Conservation (phyloP, 2,888 invertebrate genomes). For the Atherix ibis region DNA sequence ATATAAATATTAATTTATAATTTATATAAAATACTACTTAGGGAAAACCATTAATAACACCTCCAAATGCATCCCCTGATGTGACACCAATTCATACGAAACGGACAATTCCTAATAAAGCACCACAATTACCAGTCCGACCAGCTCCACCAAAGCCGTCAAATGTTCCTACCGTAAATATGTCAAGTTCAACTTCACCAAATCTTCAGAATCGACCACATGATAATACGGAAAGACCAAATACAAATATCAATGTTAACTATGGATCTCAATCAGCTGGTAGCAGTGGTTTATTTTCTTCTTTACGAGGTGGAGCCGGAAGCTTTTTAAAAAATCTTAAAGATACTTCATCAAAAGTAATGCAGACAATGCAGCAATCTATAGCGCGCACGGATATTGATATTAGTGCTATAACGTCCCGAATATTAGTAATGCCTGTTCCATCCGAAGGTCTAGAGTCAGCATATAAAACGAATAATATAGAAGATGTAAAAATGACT, state of each 20-base stretch:
- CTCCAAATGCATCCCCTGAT: slow-evolving; percentile 17
- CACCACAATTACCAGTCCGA: slow-evolving; percentile 7
- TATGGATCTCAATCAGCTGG: slow-evolving; percentile 5
- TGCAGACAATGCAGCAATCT: slow-evolving; percentile 89
- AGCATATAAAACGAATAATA: slow-evolving; percentile 80
- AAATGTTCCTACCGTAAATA: slow-evolving; percentile 7
- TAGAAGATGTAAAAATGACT: slow-evolving; percentile 74
- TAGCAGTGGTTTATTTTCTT: slow-evolving; percentile 55
- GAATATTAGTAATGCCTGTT: slow-evolving; percentile 86
- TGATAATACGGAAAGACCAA: slow-evolving; percentile 5
- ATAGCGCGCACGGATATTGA: slow-evolving; percentile 80
- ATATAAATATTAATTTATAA: not conserved
- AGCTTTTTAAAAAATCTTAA: slow-evolving; percentile 85
- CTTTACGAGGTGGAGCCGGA: slow-evolving; percentile 83
- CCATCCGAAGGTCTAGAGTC: slow-evolving; percentile 89
- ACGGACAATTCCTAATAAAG: not conserved
- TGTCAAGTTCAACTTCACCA: slow-evolving; percentile 1
- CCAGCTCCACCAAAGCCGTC: slow-evolving; percentile 13
- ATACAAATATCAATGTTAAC: slow-evolving; percentile 3
- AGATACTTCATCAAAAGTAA: slow-evolving; percentile 91
- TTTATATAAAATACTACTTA: slow-evolving; percentile 1
- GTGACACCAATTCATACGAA: slow-evolving; percentile 11
- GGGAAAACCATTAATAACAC: slow-evolving; percentile 25
- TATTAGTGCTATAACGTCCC: slow-evolving; percentile 80
- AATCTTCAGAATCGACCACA: slow-evolving; percentile 10